Percentiles rank a stretch among this genome's conserved stretches.
Evolutionary conservation across 2,797 vertebrate genomes (phyloP).

Genomic region (Momotus momota): DNA sequence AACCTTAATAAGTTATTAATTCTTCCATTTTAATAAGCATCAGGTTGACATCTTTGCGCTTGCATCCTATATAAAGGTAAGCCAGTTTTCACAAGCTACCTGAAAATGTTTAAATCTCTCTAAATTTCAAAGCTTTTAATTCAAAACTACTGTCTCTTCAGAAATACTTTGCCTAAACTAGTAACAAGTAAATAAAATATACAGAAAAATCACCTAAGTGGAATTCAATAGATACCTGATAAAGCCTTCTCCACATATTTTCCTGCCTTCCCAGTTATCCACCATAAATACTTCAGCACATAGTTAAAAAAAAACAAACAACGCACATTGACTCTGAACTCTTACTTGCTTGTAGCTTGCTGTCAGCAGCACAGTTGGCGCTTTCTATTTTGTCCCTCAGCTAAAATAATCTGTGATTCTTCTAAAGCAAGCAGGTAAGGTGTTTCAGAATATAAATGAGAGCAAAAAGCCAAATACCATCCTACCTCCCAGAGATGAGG

Average conservation of each 20-base stretch:
- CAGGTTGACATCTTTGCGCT: neutral
- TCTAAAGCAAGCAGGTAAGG: neutral
- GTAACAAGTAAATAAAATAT: neutral
- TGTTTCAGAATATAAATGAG: neutral
- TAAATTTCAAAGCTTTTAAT: neutral
- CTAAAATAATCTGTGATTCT: neutral
- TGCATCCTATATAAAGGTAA: neutral
- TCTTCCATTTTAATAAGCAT: neutral
- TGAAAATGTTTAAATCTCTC: neutral
- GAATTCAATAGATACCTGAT: neutral
- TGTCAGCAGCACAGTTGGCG: neutral
- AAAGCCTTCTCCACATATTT: neutral
- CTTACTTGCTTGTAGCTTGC: neutral
- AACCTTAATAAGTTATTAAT: neutral
- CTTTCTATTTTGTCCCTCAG: neutral
- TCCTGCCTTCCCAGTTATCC: neutral
- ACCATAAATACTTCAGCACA: neutral
- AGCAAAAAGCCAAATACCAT: neutral
- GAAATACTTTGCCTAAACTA: neutral
- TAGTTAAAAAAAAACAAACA: neutral
- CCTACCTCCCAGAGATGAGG: neutral
- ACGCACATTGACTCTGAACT: neutral
- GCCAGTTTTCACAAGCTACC: neutral
- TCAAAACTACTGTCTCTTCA: neutral
- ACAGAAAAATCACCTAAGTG: neutral